Conservation (phyloP, 2,888 invertebrate genomes). For the Lasioglossum zephyrum region DNA sequence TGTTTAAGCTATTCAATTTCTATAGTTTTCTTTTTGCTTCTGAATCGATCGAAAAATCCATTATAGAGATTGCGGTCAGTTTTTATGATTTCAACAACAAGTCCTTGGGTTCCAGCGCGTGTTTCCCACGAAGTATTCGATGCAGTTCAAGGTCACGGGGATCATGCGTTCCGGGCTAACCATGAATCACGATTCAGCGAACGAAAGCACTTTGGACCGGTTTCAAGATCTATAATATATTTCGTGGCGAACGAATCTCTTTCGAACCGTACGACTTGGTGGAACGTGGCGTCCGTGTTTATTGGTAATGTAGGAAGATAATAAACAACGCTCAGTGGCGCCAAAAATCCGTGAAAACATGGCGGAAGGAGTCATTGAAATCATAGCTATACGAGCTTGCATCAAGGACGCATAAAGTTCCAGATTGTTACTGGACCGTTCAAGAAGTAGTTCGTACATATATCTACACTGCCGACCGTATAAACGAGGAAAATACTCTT, state of each 20-base stretch:
- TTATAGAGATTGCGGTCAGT: background rate
- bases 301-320: background rate
- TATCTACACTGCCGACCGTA: background rate
- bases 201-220: conserved; percentile 58
- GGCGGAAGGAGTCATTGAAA: background rate
- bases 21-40: background rate
- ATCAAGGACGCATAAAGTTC: background rate
- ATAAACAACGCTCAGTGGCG: conserved; percentile 19
- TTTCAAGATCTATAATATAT: conserved; percentile 56
- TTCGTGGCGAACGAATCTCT: conserved; percentile 28
- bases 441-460: background rate
- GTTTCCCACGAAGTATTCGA: conserved; percentile 18
- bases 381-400: background rate
- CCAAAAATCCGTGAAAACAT: conserved; percentile 16
- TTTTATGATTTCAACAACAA: conserved; percentile 1
- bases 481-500: background rate
- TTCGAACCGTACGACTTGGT: background rate
- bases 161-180: conserved; percentile 37
- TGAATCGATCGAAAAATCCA: background rate
- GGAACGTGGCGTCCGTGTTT: conserved; percentile 18
- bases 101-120: conserved; percentile 22
- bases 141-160: conserved; percentile 52
- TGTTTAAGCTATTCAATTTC: background rate
- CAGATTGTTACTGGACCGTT: background rate
- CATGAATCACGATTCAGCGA: conserved; percentile 65